Percentiles rank a stretch among this genome's conserved stretches.
Conservation (phyloP, 1,140 invertebrate genomes). For the Ephestia elutella region DNA sequence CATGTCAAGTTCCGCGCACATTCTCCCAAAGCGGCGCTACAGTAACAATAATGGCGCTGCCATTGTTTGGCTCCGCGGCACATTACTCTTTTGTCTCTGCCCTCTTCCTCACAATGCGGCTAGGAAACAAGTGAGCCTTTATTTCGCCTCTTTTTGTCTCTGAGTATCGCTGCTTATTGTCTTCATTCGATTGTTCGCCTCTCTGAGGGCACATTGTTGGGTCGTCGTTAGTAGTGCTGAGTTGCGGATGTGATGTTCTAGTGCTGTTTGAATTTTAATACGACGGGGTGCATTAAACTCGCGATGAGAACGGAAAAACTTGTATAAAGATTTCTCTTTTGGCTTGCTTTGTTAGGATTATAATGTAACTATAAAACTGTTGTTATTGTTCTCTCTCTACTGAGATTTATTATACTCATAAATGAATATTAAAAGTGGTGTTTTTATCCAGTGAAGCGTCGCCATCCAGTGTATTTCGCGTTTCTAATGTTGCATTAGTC, state of each 20-base stretch:
- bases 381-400: too few species aligned
- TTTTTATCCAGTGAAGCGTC: too few species aligned
- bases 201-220: slow-evolving; percentile 73
- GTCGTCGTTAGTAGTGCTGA: slow-evolving; percentile 67
- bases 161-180: slow-evolving; percentile 74
- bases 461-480: too few species aligned
- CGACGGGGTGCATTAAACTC: slow-evolving; percentile 12
- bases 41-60: slow-evolving; percentile 72
- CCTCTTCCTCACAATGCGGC: slow-evolving; percentile 73
- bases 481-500: too few species aligned
- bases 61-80: slow-evolving; percentile 72
- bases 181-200: slow-evolving; percentile 74
- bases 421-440: too few species aligned
- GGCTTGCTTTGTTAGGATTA: too few species aligned
- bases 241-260: slow-evolving; percentile 70
- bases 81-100: slow-evolving; percentile 73
- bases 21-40: slow-evolving; percentile 67
- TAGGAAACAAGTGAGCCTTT: slow-evolving; percentile 74
- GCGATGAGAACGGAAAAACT: neutral
- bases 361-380: too few species aligned
- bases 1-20: slow-evolving; percentile 71
- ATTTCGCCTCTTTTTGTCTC: slow-evolving; percentile 74
- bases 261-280: slow-evolving; percentile 70
- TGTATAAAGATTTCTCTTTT: too few species aligned
- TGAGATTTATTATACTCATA: too few species aligned